phyloP scores from a whole-genome alignment of 2,888 invertebrate genomes.

The Cryptocheilus praepositus region DNA sequence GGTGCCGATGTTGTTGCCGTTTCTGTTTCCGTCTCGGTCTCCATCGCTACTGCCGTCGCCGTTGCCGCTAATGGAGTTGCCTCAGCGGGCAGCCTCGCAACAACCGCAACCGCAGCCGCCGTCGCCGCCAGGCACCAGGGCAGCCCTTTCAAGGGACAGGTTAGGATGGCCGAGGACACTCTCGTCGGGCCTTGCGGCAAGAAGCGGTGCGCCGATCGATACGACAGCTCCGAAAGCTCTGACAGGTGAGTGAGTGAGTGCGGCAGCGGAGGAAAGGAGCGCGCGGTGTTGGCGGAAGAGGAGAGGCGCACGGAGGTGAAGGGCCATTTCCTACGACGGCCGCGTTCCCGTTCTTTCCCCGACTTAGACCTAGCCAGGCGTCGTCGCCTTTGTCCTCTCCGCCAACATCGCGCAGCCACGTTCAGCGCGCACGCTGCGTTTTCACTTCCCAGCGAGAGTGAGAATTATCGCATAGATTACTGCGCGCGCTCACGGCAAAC shows the following conservation, averaged over 20 bases:
- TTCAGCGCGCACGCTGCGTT: too few species aligned
- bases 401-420: too few species aligned
- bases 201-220: conserved; percentile 92
- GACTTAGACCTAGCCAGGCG: neutral
- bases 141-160: conserved; percentile 67
- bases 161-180: conserved; percentile 67
- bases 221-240: conserved; percentile 95
- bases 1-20: neutral
- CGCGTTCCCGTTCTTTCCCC: neutral
- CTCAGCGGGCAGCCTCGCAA: conserved; percentile 74
- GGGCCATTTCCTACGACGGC: neutral
- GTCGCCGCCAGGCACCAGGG: conserved; percentile 58
- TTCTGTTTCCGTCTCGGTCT: neutral
- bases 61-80: conserved; percentile 52
- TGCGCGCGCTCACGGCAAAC: too few species aligned
- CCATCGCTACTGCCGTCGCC: conserved; percentile 4
- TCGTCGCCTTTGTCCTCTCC: neutral
- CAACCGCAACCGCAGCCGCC: conserved; percentile 55
- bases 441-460: too few species aligned
- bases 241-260: conserved; percentile 84
- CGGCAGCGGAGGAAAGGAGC: conserved; percentile 32
- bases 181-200: conserved; percentile 79
- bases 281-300: conserved; percentile 16
- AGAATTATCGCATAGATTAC: too few species aligned
- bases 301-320: conserved; percentile 8